These are phyloP conservation scores for Cotesia typhae DNA, from an alignment of 1,140 invertebrate genomes.

Conservation along the genomic window DNA sequence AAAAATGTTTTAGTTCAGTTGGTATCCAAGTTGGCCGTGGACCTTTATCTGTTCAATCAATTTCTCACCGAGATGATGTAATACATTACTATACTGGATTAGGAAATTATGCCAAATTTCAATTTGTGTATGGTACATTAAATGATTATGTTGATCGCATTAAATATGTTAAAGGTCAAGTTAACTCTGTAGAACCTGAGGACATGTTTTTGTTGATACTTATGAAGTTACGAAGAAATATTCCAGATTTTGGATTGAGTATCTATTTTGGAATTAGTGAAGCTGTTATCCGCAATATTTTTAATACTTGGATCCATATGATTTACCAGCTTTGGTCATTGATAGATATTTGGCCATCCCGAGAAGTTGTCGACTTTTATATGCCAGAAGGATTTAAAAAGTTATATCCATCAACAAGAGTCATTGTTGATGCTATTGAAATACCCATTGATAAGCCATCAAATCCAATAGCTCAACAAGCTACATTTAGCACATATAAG, in stretches of 20 bases:
- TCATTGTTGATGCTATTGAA: too few relatives aligned
- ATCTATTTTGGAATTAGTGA: too few relatives aligned
- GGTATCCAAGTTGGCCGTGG: conserved; percentile 10
- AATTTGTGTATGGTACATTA: conserved; percentile 26
- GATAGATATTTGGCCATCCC: too few relatives aligned
- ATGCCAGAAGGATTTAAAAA: conserved; percentile 46
- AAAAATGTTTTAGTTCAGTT: conserved; percentile 9
- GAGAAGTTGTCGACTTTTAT: conserved; percentile 43
- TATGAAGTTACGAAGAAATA: conserved; percentile 44
- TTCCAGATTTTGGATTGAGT: conserved; percentile 44
- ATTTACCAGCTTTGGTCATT: too few relatives aligned
- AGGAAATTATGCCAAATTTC: conserved; percentile 32
- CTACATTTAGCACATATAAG: too few relatives aligned
- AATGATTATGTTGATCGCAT: conserved; percentile 21
- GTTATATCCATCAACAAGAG: too few relatives aligned
- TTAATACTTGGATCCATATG: too few relatives aligned
- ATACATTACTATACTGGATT: conserved; percentile 30
- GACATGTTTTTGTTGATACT: conserved; percentile 47
- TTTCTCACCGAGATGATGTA: conserved; percentile 11
- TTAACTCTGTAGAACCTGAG: conserved; percentile 8
- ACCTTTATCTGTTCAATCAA: conserved; percentile 10
- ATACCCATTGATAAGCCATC: too few relatives aligned
- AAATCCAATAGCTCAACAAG: too few relatives aligned
- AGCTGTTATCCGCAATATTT: too few relatives aligned
- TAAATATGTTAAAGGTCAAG: conserved; percentile 13